These are phyloP conservation scores for Alloplasta piceator DNA, from an alignment of 2,888 invertebrate genomes.

Conservation along the genomic window DNA sequence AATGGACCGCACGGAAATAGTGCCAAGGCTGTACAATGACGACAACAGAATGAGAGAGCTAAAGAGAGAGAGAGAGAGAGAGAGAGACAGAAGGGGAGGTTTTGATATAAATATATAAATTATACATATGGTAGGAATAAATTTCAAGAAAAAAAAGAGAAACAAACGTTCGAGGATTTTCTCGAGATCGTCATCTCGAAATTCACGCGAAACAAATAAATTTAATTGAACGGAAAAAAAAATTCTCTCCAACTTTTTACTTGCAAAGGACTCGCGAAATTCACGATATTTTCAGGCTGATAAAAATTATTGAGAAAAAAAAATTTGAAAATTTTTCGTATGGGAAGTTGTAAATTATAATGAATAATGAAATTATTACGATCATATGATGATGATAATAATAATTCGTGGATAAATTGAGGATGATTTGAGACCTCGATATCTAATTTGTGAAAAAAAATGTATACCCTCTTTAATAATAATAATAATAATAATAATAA, in stretches of 20 bases:
- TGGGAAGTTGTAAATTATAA: too few relatives aligned
- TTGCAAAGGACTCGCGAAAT: too few relatives aligned
- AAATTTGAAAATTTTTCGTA: neutral
- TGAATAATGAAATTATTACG: too few relatives aligned
- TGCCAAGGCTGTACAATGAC: slow-evolving; percentile 70
- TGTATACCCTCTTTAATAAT: too few relatives aligned
- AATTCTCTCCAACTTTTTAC: neutral
- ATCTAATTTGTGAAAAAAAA: too few relatives aligned
- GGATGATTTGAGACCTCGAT: too few relatives aligned
- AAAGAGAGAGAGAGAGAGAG: too few relatives aligned
- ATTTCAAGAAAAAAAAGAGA: neutral
- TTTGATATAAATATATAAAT: slow-evolving; percentile 3
- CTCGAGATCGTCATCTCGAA: slow-evolving; percentile 20
- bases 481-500: too few relatives aligned
- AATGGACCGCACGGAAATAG: slow-evolving; percentile 78
- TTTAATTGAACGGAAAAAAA: neutral
- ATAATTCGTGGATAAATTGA: neutral
- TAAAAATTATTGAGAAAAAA: neutral
- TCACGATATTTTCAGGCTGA: too few relatives aligned
- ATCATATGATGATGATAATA: neutral
- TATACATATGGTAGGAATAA: neutral
- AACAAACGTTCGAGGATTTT: neutral
- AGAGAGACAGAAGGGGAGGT: neutral
- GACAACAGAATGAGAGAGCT: neutral
- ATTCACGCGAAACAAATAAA: slow-evolving; percentile 4